Conservation (phyloP, 2,113 vertebrate genomes). For the Meriones unguiculatus region DNA sequence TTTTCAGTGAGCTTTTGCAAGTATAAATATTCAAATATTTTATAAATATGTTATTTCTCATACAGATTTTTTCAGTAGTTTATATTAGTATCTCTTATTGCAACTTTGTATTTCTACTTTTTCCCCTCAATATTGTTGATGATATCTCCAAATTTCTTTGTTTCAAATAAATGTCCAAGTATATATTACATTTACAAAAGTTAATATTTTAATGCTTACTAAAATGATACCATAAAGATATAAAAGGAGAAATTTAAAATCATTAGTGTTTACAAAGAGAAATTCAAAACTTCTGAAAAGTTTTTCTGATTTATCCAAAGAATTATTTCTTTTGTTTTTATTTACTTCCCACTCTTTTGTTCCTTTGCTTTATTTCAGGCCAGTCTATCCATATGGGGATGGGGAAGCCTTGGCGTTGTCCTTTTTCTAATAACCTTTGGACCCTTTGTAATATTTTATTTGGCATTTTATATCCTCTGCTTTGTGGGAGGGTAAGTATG, state of each 20-base stretch:
- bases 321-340: slow-evolving; percentile 21
- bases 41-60: slow-evolving; percentile 25
- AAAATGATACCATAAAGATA: slow-evolving; percentile 11
- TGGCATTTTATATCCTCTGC: slow-evolving; percentile 99
- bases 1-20: slow-evolving; percentile 47
- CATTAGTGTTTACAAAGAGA: slow-evolving; percentile 14
- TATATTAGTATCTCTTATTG: not conserved
- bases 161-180: slow-evolving; percentile 47
- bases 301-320: slow-evolving; percentile 17
- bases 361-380: slow-evolving; percentile 90
- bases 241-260: slow-evolving; percentile 18
- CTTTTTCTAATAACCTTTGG: slow-evolving; percentile 98
- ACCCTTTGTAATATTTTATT: slow-evolving; percentile 99
- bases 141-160: not conserved
- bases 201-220: slow-evolving; percentile 31
- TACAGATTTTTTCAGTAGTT: not conserved
- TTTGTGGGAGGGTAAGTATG: slow-evolving; percentile 97
- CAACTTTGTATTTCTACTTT: not conserved
- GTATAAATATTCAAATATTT: slow-evolving; percentile 26
- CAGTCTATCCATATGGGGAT: slow-evolving; percentile 99
- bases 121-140: not conserved
- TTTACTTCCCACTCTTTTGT: not conserved
- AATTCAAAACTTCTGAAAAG: not conserved
- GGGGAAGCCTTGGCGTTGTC: slow-evolving; percentile 96
- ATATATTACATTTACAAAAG: slow-evolving; percentile 28